Conservation (phyloP, 2,888 invertebrate genomes). For the Pristionchus entomophagus region DNA sequence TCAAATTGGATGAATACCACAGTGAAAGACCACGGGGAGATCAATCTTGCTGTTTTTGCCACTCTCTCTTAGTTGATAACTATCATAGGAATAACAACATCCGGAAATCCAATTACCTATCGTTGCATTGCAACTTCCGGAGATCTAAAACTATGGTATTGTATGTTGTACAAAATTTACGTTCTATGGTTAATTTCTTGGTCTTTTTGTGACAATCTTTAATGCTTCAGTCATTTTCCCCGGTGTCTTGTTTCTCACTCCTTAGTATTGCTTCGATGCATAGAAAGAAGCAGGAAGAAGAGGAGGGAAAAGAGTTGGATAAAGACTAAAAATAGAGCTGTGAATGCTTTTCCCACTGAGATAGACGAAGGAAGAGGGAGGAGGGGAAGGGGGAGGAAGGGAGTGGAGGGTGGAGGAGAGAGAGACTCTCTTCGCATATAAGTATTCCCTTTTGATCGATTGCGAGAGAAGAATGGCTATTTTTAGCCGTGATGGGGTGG, state of each 20-base stretch:
- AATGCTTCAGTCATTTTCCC: background rate
- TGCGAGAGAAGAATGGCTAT: slow-evolving; percentile 12
- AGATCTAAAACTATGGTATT: background rate
- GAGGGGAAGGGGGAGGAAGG: background rate
- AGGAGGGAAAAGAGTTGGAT: background rate
- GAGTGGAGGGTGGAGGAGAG: background rate
- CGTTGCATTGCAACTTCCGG: background rate
- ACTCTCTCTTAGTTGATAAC: background rate
- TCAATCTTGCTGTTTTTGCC: background rate
- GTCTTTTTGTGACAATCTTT: no score
- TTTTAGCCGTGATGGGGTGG: slow-evolving; percentile 21
- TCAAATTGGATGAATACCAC: slow-evolving; percentile 10
- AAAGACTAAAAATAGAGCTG: slow-evolving; percentile 12
- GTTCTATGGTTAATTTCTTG: background rate
- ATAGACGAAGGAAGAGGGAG: background rate
- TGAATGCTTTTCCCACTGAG: slow-evolving; percentile 41
- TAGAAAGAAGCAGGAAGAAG: background rate
- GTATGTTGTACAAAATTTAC: background rate
- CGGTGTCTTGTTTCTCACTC: slow-evolving; percentile 13
- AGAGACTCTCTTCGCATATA: background rate
- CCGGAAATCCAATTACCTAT: background rate
- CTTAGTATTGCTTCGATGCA: background rate
- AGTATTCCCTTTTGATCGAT: slow-evolving; percentile 33
- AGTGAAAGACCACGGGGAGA: background rate
- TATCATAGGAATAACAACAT: background rate